Base-by-base conservation (phyloP, 2,113 vertebrate genomes). In the Daubentonia madagascariensis region DNA sequence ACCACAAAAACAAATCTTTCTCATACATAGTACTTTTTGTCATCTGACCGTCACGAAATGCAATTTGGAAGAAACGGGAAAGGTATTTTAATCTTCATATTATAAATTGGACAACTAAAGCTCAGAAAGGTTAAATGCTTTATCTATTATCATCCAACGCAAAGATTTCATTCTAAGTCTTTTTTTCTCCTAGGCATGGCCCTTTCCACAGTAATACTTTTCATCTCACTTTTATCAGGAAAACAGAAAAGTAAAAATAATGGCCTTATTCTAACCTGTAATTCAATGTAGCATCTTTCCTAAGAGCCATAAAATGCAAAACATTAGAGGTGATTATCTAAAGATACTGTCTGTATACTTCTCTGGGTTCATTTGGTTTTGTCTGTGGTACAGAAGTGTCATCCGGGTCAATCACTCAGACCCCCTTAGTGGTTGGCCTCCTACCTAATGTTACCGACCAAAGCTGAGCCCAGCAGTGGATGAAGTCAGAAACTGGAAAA, bases 311-410 rank as follows among this genome's bases (percentile, higher is more conserved):
- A 75, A 92, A 72, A 80, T 75, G 40, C 11, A 75, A 87, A 78
- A 45, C 87, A 85, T 96, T 95, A 97, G 80, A 70, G 30, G 35
- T 25, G 52, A 90, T 67, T 37, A 40, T 40, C 57, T 81, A 14
- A 90, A 80, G 96, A 80, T 85, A 11, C 30, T 20, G 50, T 32
- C 54, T 78, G 67, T 22, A 25, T 59, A 63, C 87, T 76, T 50
- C 86, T 91, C 52, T n/a, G 52, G 93, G 68, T 35, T 90, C 89
- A n/a, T 88, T 87, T 87, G 97, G 96, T 88, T 97, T 94, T 14
- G 50, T 68, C 83, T 97, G 96, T 97, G 97, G 96, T 68, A 23
- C 52, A 17, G 48, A 17, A 63, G 65, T 88, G 8, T 78, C 86
- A 40, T 30, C 52, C 28, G 5, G 93, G 93, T 85, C 89, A 96